phyloP scores from a whole-genome alignment of 2,888 invertebrate species.

The Antheraea assamensis region DNA sequence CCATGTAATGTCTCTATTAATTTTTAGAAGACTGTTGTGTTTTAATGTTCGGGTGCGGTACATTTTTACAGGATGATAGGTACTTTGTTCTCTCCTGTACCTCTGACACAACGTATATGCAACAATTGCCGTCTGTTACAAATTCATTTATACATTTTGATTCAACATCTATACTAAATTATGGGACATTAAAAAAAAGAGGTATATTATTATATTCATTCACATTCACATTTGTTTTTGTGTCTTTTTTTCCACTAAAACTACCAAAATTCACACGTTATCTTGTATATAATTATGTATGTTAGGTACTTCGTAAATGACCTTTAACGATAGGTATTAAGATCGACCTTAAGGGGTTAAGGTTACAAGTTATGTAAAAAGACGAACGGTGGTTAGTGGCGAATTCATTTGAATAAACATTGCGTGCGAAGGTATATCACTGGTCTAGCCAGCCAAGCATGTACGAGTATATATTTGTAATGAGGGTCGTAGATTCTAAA shows the following conservation, averaged over 20 bases:
- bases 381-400: not conserved
- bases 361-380: constrained; percentile 4
- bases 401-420: not conserved
- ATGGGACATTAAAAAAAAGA: not conserved
- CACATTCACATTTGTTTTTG: not conserved
- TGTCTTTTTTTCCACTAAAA: not conserved
- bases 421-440: constrained; percentile 4
- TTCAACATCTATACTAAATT: too few relatives aligned
- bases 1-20: too few relatives aligned
- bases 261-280: not conserved
- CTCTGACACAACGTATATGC: too few relatives aligned
- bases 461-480: not conserved
- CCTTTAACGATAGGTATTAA: constrained; percentile 1
- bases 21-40: too few relatives aligned
- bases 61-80: too few relatives aligned
- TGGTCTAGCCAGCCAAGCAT: not conserved
- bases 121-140: too few relatives aligned
- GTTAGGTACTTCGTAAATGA: not conserved
- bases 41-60: too few relatives aligned
- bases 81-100: too few relatives aligned
- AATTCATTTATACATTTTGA: too few relatives aligned
- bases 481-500: not conserved
- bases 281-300: not conserved
- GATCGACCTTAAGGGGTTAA: not conserved
- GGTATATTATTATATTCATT: not conserved